Evolutionary conservation across 2,113 vertebrate genomes (phyloP).

Genomic region (Alexandromys fortis): DNA sequence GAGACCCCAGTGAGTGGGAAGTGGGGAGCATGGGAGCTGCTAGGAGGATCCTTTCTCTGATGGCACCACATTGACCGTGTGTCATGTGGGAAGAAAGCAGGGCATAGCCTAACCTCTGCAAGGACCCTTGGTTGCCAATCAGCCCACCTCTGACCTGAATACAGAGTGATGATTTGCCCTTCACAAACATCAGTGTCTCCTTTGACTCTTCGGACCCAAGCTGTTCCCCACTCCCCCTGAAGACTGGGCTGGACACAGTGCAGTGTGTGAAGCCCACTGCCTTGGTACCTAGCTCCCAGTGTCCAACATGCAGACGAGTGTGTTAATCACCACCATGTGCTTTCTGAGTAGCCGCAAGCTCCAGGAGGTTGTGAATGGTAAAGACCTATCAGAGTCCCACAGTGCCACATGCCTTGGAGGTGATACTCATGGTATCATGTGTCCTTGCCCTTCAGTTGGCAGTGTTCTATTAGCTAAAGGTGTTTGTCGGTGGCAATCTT

Average conservation of each 20-base stretch:
- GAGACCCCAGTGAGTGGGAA: not conserved
- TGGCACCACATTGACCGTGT: not conserved
- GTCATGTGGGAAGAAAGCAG: not conserved
- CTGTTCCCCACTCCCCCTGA: no score
- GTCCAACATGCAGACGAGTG: fast-evolving
- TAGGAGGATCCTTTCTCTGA: not conserved
- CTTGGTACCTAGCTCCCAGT: not conserved
- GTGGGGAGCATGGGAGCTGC: fast-evolving
- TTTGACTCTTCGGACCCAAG: not conserved
- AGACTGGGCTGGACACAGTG: fast-evolving
- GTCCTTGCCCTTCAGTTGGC: not conserved
- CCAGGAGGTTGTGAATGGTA: not conserved
- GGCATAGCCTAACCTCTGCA: not conserved
- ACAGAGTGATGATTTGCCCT: not conserved
- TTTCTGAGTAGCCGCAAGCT: not conserved
- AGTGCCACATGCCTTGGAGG: not conserved
- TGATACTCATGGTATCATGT: fast-evolving
- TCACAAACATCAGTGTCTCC: not conserved
- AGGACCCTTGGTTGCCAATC: not conserved
- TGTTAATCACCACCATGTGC: fast-evolving
- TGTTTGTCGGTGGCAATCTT: not conserved
- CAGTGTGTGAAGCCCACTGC: fast-evolving
- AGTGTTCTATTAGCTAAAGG: not conserved
- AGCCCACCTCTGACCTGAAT: not conserved
- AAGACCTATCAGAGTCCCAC: not conserved